Conservation (phyloP, 2,797 vertebrate genomes). For the Triplophysa yarkandensis region DNA sequence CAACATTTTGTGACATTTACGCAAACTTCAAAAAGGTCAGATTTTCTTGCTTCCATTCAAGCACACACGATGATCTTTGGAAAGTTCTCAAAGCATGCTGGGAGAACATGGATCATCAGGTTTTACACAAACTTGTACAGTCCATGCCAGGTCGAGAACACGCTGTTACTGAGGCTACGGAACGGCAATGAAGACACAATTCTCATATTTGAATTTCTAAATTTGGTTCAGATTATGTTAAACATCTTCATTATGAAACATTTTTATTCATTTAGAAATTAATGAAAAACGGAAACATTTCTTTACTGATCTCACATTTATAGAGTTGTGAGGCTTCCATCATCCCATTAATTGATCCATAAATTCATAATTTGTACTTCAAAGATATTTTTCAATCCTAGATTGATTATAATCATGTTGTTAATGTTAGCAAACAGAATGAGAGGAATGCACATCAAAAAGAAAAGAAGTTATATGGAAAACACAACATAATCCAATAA, state of each 20-base stretch:
- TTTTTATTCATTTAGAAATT: background rate
- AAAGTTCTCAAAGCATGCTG: background rate
- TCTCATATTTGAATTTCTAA: background rate
- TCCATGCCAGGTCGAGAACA: background rate
- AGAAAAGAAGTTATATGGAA: background rate
- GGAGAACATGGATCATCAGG: background rate
- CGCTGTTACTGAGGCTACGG: background rate
- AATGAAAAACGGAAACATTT: background rate
- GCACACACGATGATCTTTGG: background rate
- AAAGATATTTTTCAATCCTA: background rate
- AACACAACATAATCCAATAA: conserved; percentile 34
- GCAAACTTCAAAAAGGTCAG: background rate
- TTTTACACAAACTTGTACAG: background rate
- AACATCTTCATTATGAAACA: background rate
- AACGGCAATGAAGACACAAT: background rate
- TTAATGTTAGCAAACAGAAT: background rate
- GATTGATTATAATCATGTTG: background rate
- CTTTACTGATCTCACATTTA: background rate
- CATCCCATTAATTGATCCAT: background rate
- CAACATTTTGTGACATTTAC: background rate
- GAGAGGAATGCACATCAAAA: background rate
- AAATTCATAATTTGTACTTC: background rate
- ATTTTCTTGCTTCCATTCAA: background rate
- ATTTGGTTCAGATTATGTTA: background rate
- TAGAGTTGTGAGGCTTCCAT: background rate